Evolutionary conservation across 2,113 vertebrate species (phyloP).

Genomic region (Meriones unguiculatus): DNA sequence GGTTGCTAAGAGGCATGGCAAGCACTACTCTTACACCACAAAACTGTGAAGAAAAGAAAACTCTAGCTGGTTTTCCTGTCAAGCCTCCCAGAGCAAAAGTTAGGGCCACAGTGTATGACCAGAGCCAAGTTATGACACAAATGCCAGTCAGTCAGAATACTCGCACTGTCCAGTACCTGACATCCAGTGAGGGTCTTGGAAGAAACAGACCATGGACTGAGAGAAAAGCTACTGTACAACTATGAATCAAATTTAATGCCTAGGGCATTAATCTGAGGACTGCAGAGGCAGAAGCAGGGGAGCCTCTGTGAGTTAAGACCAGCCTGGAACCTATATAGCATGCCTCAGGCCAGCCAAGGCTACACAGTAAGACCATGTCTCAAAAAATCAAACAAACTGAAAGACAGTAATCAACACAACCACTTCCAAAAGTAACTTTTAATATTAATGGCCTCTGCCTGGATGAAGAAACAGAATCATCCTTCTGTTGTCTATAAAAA

Average conservation of each 20-base stretch:
- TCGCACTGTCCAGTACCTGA: neutral
- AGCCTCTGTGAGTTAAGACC: neutral
- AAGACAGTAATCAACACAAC: too few relatives aligned
- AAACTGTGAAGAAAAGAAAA: neutral
- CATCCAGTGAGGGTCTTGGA: neutral
- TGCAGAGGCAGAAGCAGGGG: neutral
- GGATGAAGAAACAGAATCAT: too few relatives aligned
- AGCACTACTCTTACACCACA: neutral
- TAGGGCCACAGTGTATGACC: too few relatives aligned
- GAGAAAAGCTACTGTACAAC: neutral
- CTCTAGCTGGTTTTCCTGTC: neutral
- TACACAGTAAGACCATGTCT: neutral
- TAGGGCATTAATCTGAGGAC: neutral
- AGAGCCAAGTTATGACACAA: neutral
- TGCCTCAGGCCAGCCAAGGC: neutral
- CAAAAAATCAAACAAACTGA: neutral
- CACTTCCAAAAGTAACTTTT: too few relatives aligned
- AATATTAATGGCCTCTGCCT: too few relatives aligned
- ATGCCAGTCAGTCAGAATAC: neutral
- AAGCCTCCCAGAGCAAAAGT: neutral
- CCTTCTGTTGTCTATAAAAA: too few relatives aligned
- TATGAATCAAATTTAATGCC: neutral
- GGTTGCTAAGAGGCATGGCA: neutral
- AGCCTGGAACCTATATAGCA: neutral
- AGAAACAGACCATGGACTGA: neutral